phyloP scores from a whole-genome alignment of 2,113 vertebrate genomes.

The Pionites leucogaster region DNA sequence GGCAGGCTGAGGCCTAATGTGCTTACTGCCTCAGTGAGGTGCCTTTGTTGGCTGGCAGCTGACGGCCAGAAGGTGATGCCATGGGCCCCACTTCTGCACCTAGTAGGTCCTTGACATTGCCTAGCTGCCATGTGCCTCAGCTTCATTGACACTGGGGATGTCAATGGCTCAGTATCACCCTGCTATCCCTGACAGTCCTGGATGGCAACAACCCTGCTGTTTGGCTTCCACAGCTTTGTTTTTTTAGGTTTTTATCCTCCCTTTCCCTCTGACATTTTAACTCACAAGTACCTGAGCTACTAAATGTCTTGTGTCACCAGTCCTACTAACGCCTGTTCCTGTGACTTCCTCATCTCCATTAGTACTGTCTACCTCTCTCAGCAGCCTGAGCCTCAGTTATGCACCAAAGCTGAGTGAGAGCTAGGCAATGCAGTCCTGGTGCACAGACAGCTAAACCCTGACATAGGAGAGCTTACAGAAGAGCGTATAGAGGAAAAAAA shows the following conservation, averaged over 20 bases:
- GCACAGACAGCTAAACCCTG: not conserved
- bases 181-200: not conserved
- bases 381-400: accelerated
- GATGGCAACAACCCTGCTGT: accelerated
- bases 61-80: not conserved
- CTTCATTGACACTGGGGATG: not conserved
- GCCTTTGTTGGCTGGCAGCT: not conserved
- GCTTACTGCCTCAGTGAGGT: not conserved
- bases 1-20: not conserved
- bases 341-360: not conserved
- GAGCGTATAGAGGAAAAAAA: not conserved
- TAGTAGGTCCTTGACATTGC: not conserved
- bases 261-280: not conserved
- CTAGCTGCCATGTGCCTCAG: not conserved
- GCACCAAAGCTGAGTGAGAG: not conserved
- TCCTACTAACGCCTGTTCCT: not conserved
- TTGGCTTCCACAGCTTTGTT: accelerated
- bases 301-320: not conserved
- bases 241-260: not conserved
- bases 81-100: not conserved
- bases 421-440: not conserved
- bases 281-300: not conserved
- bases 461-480: not conserved
- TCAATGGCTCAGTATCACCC: accelerated
- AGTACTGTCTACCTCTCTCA: not conserved